Conservation (phyloP, 37 sponge, comb jelly and placozoan genomes). For the Crambe crambe region DNA sequence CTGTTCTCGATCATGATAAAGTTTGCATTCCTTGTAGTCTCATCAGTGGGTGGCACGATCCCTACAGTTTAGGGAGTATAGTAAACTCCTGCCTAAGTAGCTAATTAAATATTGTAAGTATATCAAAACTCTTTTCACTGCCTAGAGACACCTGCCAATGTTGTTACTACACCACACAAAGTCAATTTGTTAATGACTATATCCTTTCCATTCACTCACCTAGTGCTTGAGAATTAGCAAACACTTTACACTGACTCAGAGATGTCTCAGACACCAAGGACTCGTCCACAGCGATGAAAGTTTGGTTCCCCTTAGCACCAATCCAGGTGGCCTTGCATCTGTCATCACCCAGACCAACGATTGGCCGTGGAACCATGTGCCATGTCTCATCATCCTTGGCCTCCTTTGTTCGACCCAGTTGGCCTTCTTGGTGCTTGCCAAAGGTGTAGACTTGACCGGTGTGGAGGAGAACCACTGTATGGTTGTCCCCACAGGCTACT, state of each 20-base stretch:
- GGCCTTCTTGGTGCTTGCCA: constrained; percentile 81
- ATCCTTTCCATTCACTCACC: constrained; percentile 30
- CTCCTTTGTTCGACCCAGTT: constrained; percentile 65
- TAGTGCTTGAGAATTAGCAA: constrained; percentile 49
- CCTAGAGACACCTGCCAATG: not conserved
- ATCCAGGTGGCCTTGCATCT: constrained; percentile 64
- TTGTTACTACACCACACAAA: too few relatives aligned
- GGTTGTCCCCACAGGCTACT: constrained; percentile 90
- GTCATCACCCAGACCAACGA: constrained; percentile 30
- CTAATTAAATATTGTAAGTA: not conserved
- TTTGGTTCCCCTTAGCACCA: constrained; percentile 70
- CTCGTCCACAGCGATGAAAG: constrained; percentile 72
- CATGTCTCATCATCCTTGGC: constrained; percentile 58
- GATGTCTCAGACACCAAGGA: constrained; percentile 59
- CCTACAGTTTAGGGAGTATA: not conserved
- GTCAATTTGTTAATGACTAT: not conserved
- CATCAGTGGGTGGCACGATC: constrained; percentile 6
- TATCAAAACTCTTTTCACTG: not conserved
- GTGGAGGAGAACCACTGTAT: constrained; percentile 85
- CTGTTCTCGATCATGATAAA: constrained; percentile 44
- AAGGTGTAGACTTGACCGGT: constrained; percentile 79
- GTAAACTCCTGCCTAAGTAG: not conserved
- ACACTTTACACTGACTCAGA: constrained; percentile 43
- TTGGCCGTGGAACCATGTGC: constrained; percentile 58
- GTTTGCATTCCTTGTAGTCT: not conserved